Conservation (phyloP, 2,797 vertebrate species). For the Cynopterus sphinx region DNA sequence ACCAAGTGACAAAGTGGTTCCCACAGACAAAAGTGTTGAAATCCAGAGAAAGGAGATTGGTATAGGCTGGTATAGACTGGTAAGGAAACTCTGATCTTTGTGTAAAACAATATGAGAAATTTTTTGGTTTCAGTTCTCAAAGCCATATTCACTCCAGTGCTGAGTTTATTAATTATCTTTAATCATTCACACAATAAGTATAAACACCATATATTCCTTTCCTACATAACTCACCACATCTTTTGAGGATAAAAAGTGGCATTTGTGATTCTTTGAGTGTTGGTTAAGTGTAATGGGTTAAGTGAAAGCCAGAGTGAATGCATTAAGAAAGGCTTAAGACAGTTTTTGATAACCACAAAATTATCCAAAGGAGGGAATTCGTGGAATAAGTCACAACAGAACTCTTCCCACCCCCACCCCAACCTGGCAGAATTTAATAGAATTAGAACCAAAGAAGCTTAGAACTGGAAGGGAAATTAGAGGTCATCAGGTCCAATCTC, state of each 20-base stretch:
- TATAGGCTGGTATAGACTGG: not conserved
- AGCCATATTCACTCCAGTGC: not conserved
- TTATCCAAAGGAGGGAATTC: not conserved
- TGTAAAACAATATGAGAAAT: not conserved
- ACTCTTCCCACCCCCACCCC: not conserved
- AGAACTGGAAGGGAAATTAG: not conserved
- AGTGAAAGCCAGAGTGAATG: not conserved
- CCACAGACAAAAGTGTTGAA: not conserved
- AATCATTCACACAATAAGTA: not conserved
- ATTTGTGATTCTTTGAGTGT: not conserved
- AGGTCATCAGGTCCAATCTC: not conserved
- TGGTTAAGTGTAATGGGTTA: not conserved
- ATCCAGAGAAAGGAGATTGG: not conserved
- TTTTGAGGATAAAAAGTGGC: not conserved
- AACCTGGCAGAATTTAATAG: not conserved
- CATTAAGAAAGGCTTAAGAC: not conserved
- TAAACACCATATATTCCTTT: not conserved
- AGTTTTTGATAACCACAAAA: not conserved
- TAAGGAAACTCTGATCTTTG: not conserved
- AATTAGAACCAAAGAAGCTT: not conserved
- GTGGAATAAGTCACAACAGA: not conserved
- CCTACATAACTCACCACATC: not conserved
- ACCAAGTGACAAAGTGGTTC: not conserved
- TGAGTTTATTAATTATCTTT: not conserved
- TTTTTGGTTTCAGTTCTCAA: slow-evolving; percentile 24